Base-by-base conservation (phyloP, 2,888 invertebrate species). In the Cephus spinipes region DNA sequence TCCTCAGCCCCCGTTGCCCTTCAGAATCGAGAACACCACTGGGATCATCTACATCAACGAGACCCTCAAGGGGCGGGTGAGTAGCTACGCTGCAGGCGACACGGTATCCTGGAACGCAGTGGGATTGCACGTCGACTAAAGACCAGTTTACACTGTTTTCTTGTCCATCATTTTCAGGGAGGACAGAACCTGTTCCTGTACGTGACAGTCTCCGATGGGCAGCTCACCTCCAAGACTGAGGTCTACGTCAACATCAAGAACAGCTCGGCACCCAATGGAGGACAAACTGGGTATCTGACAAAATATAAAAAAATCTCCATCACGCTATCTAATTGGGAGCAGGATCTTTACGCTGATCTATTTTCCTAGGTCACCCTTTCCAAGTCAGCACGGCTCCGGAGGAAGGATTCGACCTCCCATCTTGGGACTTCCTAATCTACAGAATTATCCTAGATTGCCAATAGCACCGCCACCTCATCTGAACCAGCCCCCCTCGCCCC, bases 21-120 rank as follows among this genome's bases (percentile, higher is more conserved):
- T 97, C 89, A 92, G 93, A 73, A 97, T 98, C 81, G 94, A 97
- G 90, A 94, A 94, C 68, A 92, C 92, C 4, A 95, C 95, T 0
- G 97, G 97, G 40, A 94, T 94, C 9, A 96, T 97, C 76, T 95
- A 94, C 85, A 94, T 97, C 75, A 97, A 97, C 87, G 95, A 97
- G 87, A 95, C 96, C 0, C 93, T 97, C 55, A 91, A 92, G 85
- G 96, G 96, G 88, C 94, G 95, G 93, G 97, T 97, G 92, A 94
- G 94, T 40, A 40, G 6, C 40, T 1, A 15, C 6, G 4, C 6
- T 15, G 15, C 40, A 15, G 40, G 40, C 4, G 15, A 40, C 40
- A 15, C 40, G 40, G 40, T 15, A 1, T 6, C 40, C 40, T 40
- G 40, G 40, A 40, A 40, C 15, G 40, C 15, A 6, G 6, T 40